Percentiles rank a stretch among this genome's conserved stretches.
phyloP scores from a whole-genome alignment of 1,140 invertebrate species.

The Drosophila ananassae region DNA sequence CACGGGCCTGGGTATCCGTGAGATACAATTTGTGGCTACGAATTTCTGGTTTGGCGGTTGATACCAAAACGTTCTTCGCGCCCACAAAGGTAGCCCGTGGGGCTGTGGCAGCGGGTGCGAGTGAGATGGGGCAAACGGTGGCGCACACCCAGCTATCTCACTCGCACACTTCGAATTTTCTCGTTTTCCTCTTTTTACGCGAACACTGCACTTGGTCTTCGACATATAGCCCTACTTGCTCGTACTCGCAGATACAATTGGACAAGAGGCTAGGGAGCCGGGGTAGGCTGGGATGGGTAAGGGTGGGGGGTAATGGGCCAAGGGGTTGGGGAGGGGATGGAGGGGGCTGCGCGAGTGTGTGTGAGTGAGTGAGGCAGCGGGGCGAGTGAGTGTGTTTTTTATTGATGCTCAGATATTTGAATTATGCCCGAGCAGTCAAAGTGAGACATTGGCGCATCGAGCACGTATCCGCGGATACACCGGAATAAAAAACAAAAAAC shows the following conservation, averaged over 20 bases:
- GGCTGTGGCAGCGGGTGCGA: slow-evolving; percentile 27
- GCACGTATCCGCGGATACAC: slow-evolving; percentile 83
- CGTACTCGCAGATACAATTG: slow-evolving; percentile 79
- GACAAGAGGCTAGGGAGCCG: slow-evolving; percentile 43
- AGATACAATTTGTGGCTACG: slow-evolving; percentile 62
- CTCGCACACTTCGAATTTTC: slow-evolving; percentile 50
- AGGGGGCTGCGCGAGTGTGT: slow-evolving; percentile 19
- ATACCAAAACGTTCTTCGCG: slow-evolving; percentile 54
- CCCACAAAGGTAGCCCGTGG: slow-evolving; percentile 64
- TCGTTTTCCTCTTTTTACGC: slow-evolving; percentile 43
- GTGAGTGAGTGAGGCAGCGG: slow-evolving; percentile 2
- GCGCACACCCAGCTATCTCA: slow-evolving; percentile 44
- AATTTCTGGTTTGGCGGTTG: slow-evolving; percentile 61
- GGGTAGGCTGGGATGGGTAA: slow-evolving; percentile 12
- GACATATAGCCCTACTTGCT: slow-evolving; percentile 59
- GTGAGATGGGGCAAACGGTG: slow-evolving; percentile 36
- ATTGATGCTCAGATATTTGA: slow-evolving; percentile 84
- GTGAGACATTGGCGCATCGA: slow-evolving; percentile 84
- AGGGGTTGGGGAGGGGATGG: neutral
- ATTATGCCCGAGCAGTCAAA: slow-evolving; percentile 84
- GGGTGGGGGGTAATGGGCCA: slow-evolving; percentile 26
- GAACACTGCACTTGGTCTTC: slow-evolving; percentile 58
- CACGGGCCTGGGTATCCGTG: slow-evolving; percentile 24
- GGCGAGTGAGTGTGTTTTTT: slow-evolving; percentile 68
- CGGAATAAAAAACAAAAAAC: slow-evolving; percentile 31